Conservation (phyloP, 1,140 invertebrate species). For the Lepidurus packardi region DNA sequence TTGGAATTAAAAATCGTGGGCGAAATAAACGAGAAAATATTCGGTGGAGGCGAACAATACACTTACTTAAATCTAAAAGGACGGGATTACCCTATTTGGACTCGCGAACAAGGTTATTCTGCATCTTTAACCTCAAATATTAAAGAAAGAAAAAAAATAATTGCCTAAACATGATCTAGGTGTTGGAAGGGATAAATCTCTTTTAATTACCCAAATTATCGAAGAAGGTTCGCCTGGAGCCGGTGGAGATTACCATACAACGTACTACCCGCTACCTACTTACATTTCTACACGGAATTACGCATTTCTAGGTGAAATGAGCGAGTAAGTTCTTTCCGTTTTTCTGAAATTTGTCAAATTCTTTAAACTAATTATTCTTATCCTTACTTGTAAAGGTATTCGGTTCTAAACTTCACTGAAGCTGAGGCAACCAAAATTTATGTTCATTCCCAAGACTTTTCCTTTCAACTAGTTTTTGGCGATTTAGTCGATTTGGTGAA, state of each 20-base stretch:
- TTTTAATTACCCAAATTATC: slow-evolving; percentile 42
- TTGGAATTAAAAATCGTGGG: slow-evolving; percentile 26
- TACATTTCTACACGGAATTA: slow-evolving; percentile 43
- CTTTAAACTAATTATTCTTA: background rate
- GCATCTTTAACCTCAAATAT: slow-evolving; percentile 1
- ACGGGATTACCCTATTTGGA: slow-evolving; percentile 43
- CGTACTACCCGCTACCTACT: slow-evolving; percentile 46
- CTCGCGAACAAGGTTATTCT: slow-evolving; percentile 42
- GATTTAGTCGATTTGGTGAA: slow-evolving; percentile 39
- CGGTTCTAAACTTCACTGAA: slow-evolving; percentile 42
- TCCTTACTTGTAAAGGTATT: slow-evolving; percentile 38
- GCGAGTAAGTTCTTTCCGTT: background rate
- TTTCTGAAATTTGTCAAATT: background rate
- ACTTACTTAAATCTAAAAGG: slow-evolving; percentile 43
- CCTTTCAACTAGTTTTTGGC: slow-evolving; percentile 37
- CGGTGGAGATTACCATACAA: slow-evolving; percentile 46
- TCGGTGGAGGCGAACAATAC: slow-evolving; percentile 44
- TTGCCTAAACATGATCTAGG: slow-evolving; percentile 35
- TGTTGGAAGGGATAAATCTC: slow-evolving; percentile 41
- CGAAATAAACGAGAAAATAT: slow-evolving; percentile 39
- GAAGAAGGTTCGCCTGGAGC: slow-evolving; percentile 38
- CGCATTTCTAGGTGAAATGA: slow-evolving; percentile 40
- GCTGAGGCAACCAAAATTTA: slow-evolving; percentile 41
- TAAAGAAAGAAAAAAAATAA: background rate
- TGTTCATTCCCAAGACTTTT: slow-evolving; percentile 37